These are phyloP conservation scores for Tor tambroides DNA, from an alignment of 2,113 vertebrate species.

Conservation along the genomic window DNA sequence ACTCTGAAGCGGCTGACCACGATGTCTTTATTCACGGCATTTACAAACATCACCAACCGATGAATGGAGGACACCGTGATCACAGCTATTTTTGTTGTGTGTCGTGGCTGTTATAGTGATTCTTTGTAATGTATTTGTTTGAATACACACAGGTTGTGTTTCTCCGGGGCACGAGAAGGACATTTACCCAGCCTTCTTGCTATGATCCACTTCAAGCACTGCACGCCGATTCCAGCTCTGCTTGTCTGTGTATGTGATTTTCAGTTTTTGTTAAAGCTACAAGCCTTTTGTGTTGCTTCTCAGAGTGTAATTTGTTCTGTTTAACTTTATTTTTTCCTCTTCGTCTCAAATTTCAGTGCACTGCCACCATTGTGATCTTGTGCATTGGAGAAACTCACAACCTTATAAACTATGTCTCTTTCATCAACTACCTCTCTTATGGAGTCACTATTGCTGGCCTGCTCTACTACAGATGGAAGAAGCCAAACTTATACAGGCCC, in stretches of 20 bases:
- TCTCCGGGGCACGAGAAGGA: conserved; percentile 95
- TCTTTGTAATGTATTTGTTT: conserved; percentile 26
- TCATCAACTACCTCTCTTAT: conserved; percentile 99
- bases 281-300: not conserved
- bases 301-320: not conserved
- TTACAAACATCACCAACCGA: too few relatives aligned
- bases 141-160: conserved; percentile 84
- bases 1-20: too few relatives aligned
- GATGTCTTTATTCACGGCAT: too few relatives aligned
- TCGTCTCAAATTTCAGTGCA: conserved; percentile 75
- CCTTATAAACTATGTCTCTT: conserved; percentile 97
- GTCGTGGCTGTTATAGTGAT: too few relatives aligned
- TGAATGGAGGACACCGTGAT: too few relatives aligned
- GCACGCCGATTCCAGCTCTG: conserved; percentile 94
- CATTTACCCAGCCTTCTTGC: conserved; percentile 93
- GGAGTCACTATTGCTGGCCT: conserved; percentile 95
- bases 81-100: too few relatives aligned
- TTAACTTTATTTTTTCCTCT: not conserved
- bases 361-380: conserved; percentile 90
- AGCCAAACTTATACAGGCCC: conserved; percentile 91
- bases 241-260: conserved; percentile 88
- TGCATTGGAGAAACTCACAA: conserved; percentile 98
- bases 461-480: conserved; percentile 91
- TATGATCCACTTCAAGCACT: conserved; percentile 93
- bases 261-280: not conserved